Evolutionary conservation across 1,140 invertebrate species (phyloP), one percentile per base, ranked within the genome.

Genomic region (Drosophila simulans): DNA sequence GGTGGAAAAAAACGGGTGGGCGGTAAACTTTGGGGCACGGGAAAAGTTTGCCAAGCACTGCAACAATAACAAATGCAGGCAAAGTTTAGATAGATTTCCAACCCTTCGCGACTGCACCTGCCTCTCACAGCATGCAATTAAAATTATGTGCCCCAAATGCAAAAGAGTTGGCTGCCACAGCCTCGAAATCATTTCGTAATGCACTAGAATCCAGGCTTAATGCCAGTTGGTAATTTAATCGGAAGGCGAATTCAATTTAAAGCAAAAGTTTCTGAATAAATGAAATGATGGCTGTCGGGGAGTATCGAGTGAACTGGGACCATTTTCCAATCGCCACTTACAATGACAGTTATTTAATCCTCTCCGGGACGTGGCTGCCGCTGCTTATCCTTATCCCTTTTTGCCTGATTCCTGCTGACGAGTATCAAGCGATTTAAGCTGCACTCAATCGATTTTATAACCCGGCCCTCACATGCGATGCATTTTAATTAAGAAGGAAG

Each of bases 401-500:
- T 35, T 11, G 45, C 35, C 15, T 48, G 68, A 57, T 49, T 31
- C 42, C 55, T 22, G 51, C 37, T 52, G 53, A 58, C 71, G 52
- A 77, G 48, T 54, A 54, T 63, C 70, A 46, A 35, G 54, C 42
- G 42, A 65, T 73, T 83, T 76, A 71, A 84, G 77, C 65, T 79
- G 71, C 65, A 77, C 76, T 79, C 80, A 79, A 84, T 84, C 80
- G 80, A 83, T 84, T 71, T 76, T 72, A 76, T 74, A 79, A 60
- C 65, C 63, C 45, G 31, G 39, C 48, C 43, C 62, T 60, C 59
- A 45, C 68, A 60, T 71, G 72, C 59, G 65, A 77, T 89, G 80
- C 77, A 80, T 89, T 89, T 89, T 83, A 89, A 89, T 89, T 89
- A 89, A 89, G 88, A 82, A 66, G 68, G 55, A 49, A 51, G 56